A percentile compares a stretch with the other conserved stretches of the same genome.
Evolutionary conservation across 2,113 vertebrate species (phyloP).

Genomic region (Coreoperca whiteheadi): DNA sequence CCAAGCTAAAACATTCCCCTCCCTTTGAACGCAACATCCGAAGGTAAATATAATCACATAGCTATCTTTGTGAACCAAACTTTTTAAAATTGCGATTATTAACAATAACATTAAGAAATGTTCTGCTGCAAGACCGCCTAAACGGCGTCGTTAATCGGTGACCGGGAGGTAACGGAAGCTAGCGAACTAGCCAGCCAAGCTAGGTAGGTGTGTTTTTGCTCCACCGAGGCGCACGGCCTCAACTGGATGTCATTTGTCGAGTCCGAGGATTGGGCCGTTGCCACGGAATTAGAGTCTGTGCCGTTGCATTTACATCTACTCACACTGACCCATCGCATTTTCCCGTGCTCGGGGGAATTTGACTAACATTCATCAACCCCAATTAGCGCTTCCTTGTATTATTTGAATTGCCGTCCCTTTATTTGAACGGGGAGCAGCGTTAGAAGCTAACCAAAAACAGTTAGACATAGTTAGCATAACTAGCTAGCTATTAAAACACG

Average conservation of each 20-base stretch:
- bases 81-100: slow-evolving; percentile 44
- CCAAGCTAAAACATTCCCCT: slow-evolving; percentile 79
- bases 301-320: slow-evolving; percentile 26
- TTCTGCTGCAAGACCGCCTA: slow-evolving; percentile 56
- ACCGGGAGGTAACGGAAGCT: slow-evolving; percentile 80
- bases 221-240: slow-evolving; percentile 77
- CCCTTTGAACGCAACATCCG: slow-evolving; percentile 77
- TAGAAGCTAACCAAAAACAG: slow-evolving; percentile 64
- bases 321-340: not conserved
- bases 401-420: slow-evolving; percentile 37
- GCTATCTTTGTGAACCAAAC: slow-evolving; percentile 4
- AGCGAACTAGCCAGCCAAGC: slow-evolving; percentile 74
- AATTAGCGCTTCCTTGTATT: slow-evolving; percentile 50
- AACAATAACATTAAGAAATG: slow-evolving; percentile 13
- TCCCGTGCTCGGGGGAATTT: not conserved
- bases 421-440: slow-evolving; percentile 45
- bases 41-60: slow-evolving; percentile 74
- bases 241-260: slow-evolving; percentile 81
- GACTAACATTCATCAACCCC: not conserved
- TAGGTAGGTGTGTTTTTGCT: slow-evolving; percentile 83
- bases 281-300: slow-evolving; percentile 61
- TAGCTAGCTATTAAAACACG: slow-evolving; percentile 62
- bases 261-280: slow-evolving; percentile 78
- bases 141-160: slow-evolving; percentile 78
- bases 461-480: slow-evolving; percentile 71